Conservation (phyloP, 2,797 vertebrate genomes). For the Rhynchotus rufescens region DNA sequence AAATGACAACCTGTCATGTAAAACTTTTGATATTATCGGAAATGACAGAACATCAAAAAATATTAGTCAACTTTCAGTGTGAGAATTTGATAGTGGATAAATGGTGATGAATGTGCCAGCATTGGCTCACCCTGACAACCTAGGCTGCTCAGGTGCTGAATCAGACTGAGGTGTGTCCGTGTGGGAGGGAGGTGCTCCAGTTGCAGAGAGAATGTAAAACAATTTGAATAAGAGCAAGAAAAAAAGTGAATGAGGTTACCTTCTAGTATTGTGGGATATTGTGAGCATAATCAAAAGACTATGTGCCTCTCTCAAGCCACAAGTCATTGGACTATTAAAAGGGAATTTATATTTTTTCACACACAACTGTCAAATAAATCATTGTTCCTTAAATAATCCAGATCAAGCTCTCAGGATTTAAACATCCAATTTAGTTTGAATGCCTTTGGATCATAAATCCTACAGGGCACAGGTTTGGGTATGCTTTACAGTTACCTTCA, state of each 20-base stretch:
- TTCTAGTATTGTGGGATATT: neutral
- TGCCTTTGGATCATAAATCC: neutral
- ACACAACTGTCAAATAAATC: neutral
- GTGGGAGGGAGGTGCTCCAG: neutral
- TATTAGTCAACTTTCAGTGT: conserved; percentile 4
- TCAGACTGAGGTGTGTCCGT: neutral
- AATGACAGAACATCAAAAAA: neutral
- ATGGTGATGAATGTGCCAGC: neutral
- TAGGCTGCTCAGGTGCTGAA: neutral
- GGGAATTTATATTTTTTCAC: neutral
- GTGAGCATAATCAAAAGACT: neutral
- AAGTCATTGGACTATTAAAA: neutral
- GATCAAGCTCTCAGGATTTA: neutral
- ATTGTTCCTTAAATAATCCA: neutral
- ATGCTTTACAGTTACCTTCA: neutral
- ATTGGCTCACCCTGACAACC: conserved; percentile 14
- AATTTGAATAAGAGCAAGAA: neutral
- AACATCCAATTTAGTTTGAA: neutral
- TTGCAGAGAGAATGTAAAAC: neutral
- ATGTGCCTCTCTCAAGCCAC: neutral
- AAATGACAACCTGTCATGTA: conserved; percentile 14
- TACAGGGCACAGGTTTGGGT: neutral
- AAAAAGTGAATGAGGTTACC: neutral
- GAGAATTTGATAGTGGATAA: conserved; percentile 10
- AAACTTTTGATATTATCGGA: neutral